phyloP scores from a whole-genome alignment of 2,113 vertebrate genomes.

The Hyaena hyaena region DNA sequence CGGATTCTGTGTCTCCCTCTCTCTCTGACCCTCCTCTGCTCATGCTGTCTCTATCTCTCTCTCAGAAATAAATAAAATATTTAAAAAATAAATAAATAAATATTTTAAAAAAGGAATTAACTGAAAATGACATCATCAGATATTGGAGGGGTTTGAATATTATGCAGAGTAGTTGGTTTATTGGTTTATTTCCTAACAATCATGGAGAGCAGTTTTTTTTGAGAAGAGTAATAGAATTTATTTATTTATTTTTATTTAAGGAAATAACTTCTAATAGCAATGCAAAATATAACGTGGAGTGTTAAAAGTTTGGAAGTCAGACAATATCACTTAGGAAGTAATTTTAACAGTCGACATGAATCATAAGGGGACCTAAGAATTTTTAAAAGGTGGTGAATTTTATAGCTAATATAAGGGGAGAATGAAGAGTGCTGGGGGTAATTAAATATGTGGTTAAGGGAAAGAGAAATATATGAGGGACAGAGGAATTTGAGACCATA shows the following conservation, averaged over 20 bases:
- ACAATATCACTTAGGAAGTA: background rate
- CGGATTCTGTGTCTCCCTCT: no score
- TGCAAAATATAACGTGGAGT: background rate
- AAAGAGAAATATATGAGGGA: background rate
- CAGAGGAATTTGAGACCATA: background rate
- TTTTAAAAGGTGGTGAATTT: background rate
- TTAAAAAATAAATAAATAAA: no score
- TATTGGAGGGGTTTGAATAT: background rate
- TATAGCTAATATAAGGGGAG: background rate
- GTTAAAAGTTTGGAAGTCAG: background rate
- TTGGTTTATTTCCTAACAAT: background rate
- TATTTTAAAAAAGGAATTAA: background rate
- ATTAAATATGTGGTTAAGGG: background rate
- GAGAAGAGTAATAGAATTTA: background rate
- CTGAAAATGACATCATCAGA: background rate
- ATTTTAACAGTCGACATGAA: conserved; percentile 3
- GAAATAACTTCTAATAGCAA: background rate
- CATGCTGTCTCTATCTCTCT: no score
- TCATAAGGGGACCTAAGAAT: background rate
- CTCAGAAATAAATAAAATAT: no score
- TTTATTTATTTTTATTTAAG: background rate
- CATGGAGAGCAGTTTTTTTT: background rate
- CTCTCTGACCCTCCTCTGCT: no score
- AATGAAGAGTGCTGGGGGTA: background rate
- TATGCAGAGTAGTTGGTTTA: background rate